Evolutionary conservation across 2,797 vertebrate genomes (phyloP), one percentile per base, ranked within the genome.

Genomic region (Danio kyathit): DNA sequence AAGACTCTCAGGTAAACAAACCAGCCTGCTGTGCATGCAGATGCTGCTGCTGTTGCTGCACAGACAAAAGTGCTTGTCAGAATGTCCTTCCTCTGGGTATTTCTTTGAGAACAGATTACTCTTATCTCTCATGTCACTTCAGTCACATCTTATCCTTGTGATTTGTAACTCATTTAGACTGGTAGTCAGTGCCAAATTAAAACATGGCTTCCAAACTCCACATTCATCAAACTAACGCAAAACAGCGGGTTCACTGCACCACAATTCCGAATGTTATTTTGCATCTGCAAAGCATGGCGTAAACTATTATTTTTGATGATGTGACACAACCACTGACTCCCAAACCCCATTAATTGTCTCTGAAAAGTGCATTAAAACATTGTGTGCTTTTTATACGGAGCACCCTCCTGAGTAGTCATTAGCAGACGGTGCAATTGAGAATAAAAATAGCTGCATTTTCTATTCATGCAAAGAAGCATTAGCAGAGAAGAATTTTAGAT

Each of bases 1-100:
- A 85, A 85, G 75, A 85, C 83, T 88, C 75, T 65, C 81, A 86
- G 83, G 74, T 59, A 87, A 86, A 88, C 88, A 91, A 87, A 87
- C 78, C 82, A 78, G 74, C 64, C 61, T 63, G 77, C 72, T 81
- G 43, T 65, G 74, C 75, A 84, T 73, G 60, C 79, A 83, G 81
- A 81, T 61, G 70, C 74, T 64, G 71, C 44, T 29, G 29, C 29
- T 29, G 29, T 29, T 29, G 29, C 29, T 13, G 74, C 82, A 64
- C 76, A 82, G 76, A 80, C 85, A 84, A 86, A 66, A 82, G 11
- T 60, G 46, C 72, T 80, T 78, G 88, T 83, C 76, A 65, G 21
- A 65, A 77, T 64, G 51, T 81, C 78, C 73, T 43, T 89, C 83
- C 82, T 56, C 76, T 29, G 80, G 80, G 75, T 60, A 40, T 85